A percentile compares a stretch with the other conserved stretches of the same genome.
Evolutionary conservation across 2,113 vertebrate species (phyloP).

Genomic region (Hypomesus transpacificus): DNA sequence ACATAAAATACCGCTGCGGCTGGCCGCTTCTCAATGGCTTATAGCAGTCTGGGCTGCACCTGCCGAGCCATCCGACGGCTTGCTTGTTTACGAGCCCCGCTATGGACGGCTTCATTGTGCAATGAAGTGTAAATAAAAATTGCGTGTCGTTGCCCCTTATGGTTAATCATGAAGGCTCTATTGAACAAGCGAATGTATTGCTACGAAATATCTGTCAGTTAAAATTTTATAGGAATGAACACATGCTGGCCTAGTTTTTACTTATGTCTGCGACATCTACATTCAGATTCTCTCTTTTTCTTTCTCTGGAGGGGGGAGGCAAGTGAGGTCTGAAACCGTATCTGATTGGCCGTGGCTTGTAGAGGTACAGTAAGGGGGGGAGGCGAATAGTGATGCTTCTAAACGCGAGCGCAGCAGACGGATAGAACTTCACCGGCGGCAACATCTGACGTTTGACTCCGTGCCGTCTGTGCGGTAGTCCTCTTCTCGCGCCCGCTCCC

Average conservation of each 20-base stretch:
- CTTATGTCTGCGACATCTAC: neutral
- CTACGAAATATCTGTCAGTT: no score
- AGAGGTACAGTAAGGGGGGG: constrained; percentile 1
- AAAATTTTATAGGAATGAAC: no score
- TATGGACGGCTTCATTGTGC: no score
- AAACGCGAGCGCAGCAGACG: constrained; percentile 22
- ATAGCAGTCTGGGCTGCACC: neutral
- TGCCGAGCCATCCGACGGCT: neutral
- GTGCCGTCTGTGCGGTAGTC: constrained; percentile 24
- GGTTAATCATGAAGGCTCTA: no score
- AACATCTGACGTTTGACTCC: constrained; percentile 2
- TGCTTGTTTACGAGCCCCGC: no score
- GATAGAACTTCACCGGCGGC: constrained; percentile 13
- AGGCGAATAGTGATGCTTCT: constrained; percentile 15
- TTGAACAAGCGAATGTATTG: no score
- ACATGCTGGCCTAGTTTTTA: no score
- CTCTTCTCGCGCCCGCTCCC: constrained; percentile 5
- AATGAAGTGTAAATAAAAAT: no score
- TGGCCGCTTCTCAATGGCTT: neutral
- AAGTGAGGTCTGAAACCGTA: neutral
- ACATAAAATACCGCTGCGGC: constrained; percentile 38
- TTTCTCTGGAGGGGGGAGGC: neutral
- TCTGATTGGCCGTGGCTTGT: constrained; percentile 23
- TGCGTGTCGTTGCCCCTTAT: no score
- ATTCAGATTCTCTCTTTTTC: neutral